Evolutionary conservation across 2,113 vertebrate genomes (phyloP), one percentile per base, ranked within the genome.

Genomic region (Microcebus murinus): DNA sequence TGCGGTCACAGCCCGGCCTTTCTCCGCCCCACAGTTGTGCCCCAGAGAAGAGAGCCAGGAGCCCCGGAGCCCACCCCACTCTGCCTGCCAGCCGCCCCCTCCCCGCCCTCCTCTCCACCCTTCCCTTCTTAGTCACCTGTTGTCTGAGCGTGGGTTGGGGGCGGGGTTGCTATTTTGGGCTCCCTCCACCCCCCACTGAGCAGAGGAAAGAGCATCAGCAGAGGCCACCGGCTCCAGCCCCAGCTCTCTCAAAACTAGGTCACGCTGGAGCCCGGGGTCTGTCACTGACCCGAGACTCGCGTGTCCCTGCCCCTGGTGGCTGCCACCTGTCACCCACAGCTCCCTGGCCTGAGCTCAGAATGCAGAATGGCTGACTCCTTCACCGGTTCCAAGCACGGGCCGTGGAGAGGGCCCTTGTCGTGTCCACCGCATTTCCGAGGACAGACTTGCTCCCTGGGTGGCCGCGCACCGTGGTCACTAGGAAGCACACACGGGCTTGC

Each of bases 81-180:
- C 12, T 14, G n/a, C 57, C 45, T 0, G 25, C 2, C 50, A 71
- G 59, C 82, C 36, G 3, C 13, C 18, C n/a, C 48, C 31, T 8
- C 23, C 52, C 31, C 52, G 0, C 18, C 18, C 29, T 39, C 50
- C 50, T 20, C 87, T 31, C 80, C 65, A n/a, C 36, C 61, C 81
- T 77, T 50, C 81, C 87, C 73, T 67, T 68, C 9, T 45, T 68
- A 36, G 87, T 71, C 73, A 42, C 87, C 91, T 93, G 87, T 4
- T 45, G 73, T 92, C 79, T 95, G 6, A n/a, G 42, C 36, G 89
- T 50, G 87, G 73, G 65, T 1, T 55, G 91, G 4, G 29, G 70
- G 61, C 50, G 36, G 83, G 25, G 14, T 42, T 96, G 93, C 94
- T 96, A 91, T 97, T 97, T 90, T 57, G 83, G 84, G 90, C 57